Evolutionary conservation across 1,140 invertebrate species (phyloP).

Genomic region (Drosophila azteca): DNA sequence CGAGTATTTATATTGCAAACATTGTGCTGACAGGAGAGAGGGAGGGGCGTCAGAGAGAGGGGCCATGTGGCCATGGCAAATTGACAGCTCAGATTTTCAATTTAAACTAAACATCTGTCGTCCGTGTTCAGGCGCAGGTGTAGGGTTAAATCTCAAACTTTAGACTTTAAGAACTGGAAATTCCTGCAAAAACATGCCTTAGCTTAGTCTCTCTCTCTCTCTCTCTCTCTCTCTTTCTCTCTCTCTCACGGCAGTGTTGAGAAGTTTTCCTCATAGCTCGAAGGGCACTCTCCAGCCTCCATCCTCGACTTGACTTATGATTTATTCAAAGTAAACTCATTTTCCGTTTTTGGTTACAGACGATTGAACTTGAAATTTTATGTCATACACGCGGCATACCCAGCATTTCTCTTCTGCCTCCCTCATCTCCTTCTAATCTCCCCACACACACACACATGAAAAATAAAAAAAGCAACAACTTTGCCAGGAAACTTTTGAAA

Average conservation of each 20-base stretch:
- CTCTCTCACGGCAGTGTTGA: background rate
- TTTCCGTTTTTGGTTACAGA: slow-evolving; percentile 57
- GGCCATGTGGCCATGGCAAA: slow-evolving; percentile 35
- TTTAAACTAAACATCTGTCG: slow-evolving; percentile 65
- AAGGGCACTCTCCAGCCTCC: slow-evolving; percentile 30
- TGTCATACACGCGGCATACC: slow-evolving; percentile 47
- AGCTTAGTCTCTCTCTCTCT: too few species aligned
- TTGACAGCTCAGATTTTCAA: slow-evolving; percentile 79
- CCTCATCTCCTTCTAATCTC: too few species aligned
- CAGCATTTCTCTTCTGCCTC: slow-evolving; percentile 5
- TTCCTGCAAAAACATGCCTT: background rate
- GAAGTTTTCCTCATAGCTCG: slow-evolving; percentile 46
- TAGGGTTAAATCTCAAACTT: background rate
- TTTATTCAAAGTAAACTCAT: slow-evolving; percentile 78
- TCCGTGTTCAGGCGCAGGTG: slow-evolving; percentile 20
- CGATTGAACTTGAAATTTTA: slow-evolving; percentile 69
- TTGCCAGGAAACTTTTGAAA: slow-evolving; percentile 59
- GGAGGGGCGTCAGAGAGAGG: background rate
- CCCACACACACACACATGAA: slow-evolving; percentile 8
- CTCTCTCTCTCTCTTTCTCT: background rate
- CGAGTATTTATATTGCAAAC: slow-evolving; percentile 68
- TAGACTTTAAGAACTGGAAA: background rate
- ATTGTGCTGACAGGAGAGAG: slow-evolving; percentile 62
- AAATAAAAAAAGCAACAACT: slow-evolving; percentile 25
- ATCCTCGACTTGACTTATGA: slow-evolving; percentile 65